Evolutionary conservation across 1,140 invertebrate species (phyloP).

Genomic region (Schlechtendalia chinensis): DNA sequence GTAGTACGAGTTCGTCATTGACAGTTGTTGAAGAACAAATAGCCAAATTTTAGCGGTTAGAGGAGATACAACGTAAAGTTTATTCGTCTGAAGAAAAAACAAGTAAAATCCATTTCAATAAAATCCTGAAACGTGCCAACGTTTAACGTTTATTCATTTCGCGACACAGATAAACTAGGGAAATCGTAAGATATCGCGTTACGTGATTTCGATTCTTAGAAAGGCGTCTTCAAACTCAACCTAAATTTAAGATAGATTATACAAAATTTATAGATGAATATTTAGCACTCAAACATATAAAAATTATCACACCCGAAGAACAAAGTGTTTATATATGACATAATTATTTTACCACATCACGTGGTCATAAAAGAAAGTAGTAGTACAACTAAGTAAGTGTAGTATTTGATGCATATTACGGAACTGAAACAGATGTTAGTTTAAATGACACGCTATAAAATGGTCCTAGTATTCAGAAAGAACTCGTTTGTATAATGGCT

Average conservation of each 20-base stretch:
- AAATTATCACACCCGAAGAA: not conserved
- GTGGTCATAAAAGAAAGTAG: not conserved
- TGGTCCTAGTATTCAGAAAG: constrained; percentile 52
- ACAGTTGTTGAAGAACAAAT: not conserved
- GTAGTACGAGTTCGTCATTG: not conserved
- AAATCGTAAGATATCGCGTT: not conserved
- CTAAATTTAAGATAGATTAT: not conserved
- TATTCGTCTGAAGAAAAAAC: not conserved
- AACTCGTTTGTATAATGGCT: constrained; percentile 54
- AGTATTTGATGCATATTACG: not conserved
- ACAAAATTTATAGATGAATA: constrained; percentile 34
- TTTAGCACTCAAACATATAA: not conserved
- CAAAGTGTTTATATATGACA: not conserved
- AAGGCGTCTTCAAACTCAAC: not conserved
- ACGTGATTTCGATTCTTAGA: not conserved
- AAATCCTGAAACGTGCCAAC: not conserved
- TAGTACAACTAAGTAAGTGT: not conserved
- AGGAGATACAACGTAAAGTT: no score
- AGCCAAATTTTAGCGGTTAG: not conserved
- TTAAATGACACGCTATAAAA: constrained; percentile 55
- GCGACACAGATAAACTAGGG: not conserved
- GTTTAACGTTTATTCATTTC: not conserved
- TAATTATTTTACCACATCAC: constrained; percentile 1
- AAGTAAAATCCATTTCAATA: not conserved
- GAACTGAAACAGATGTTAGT: constrained; percentile 33